Evolutionary conservation across 2,797 vertebrate species (phyloP), one percentile per base, ranked within the genome.

Genomic region (Darevskia mixta): DNA sequence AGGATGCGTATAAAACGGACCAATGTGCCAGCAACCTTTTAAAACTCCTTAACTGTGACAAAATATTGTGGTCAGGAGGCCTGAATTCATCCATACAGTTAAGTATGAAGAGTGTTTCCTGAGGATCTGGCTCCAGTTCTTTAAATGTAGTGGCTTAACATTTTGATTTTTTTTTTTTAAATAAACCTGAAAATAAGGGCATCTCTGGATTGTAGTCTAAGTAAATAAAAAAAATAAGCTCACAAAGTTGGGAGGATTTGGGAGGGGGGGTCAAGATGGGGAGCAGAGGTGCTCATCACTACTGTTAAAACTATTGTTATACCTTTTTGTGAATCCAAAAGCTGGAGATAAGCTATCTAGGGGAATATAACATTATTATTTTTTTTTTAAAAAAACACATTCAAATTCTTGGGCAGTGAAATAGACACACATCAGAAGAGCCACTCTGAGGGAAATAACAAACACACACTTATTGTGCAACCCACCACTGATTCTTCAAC

Each of bases 391-490:
- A 32, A 38, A 82, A 29, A n/a, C 20, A 45, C 23, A 79, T 25
- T 55, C 72, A 35, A 84, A 61, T 25, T 38, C 9, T 45, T 64
- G 49, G 58, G 49, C 29, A 88, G 49, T 66, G 66, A 18, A 79
- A 84, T 41, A 73, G 15, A 71, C 49, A 55, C 25, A 2, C 76
- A 29, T 27, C 55, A 73, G 8, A 77, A 69, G 13, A 18, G 67
- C 20, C 23, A 66, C 20, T 17, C 43, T 45, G 32, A 64, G 35
- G 67, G 9, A 73, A 66, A 82, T 43, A 73, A 69, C 43, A 79
- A 85, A 87, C 82, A 76, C 49, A 17, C 9, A 27, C 45, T 89
- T 92, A 92, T 88, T 85, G 80, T 82, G 87, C 71, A 55, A 23
- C 7, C 10, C 58, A 67, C 29, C 35, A 5, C 49, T 41, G 29